These are phyloP conservation scores for Pecten maximus DNA, from an alignment of 2,888 invertebrate species.

Conservation along the genomic window DNA sequence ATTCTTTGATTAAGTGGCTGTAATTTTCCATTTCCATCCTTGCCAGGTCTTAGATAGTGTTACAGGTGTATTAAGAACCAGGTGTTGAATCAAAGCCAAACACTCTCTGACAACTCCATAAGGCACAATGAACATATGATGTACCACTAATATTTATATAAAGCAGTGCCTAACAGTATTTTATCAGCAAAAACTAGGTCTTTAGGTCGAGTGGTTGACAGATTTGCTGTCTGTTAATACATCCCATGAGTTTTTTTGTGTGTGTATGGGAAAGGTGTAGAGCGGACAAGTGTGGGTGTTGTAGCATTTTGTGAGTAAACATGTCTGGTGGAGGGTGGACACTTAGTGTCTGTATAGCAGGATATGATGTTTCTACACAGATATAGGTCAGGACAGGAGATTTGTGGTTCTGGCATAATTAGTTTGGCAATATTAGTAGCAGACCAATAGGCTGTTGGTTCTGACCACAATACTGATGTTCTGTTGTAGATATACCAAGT, in stretches of 20 bases:
- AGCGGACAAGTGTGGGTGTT: background rate
- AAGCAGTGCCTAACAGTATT: background rate
- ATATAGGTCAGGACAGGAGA: background rate
- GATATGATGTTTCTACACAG: background rate
- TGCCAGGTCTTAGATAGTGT: background rate
- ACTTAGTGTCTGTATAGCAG: background rate
- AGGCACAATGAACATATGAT: background rate
- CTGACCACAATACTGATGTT: background rate
- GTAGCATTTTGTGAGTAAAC: background rate
- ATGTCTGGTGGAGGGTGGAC: background rate
- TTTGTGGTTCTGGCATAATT: background rate
- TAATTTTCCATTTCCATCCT: background rate
- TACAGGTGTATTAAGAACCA: background rate
- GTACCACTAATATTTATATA: slow-evolving; percentile 24
- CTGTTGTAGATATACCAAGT: background rate
- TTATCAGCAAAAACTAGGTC: background rate
- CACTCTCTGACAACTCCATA: background rate
- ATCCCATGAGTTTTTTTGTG: background rate
- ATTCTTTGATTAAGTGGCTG: background rate
- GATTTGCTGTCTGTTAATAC: background rate
- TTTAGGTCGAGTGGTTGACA: background rate
- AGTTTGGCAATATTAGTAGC: slow-evolving; percentile 15
- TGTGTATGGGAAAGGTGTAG: background rate
- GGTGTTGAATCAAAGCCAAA: background rate
- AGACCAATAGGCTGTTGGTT: background rate